Evolutionary conservation across 2,888 invertebrate species (phyloP), one percentile per base, ranked within the genome.

Genomic region (Eudemis profundana): DNA sequence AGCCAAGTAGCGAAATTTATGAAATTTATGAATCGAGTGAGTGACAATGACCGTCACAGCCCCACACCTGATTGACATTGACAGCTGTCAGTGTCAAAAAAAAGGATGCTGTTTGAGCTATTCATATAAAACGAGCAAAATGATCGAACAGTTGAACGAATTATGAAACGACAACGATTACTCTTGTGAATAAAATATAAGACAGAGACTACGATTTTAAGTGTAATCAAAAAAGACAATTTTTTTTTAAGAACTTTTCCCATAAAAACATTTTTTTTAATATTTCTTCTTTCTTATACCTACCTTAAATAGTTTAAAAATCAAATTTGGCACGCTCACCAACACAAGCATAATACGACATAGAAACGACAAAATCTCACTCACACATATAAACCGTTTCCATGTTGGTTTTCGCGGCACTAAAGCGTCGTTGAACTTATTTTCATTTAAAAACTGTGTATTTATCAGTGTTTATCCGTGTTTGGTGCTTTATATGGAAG

Each of bases 331-430:
- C 47, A 67, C 69, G 64, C 60, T 54, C 51, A 69, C 65, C 19
- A 67, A 68, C 62, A 69, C 64, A 69, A 8, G 14, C 15, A 17
- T 46, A 36, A 3, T 19, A 65, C 61, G 27, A 40, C 38, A 56
- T 40, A 74, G 75, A 77, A 67, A 66, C 59, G 68, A 61, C 68
- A 64, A 44, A 36, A 29, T 59, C 57, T 69, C 67, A 70, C 81
- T 75, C 70, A 67, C 66, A 71, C 50, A 72, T 17, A 59, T 19
- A 69, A 69, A 79, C 72, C 70, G 70, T 77, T 75, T 82, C 74
- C 72, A 75, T 78, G 79, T 79, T 72, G 78, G 79, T 87, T 90
- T 90, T 90, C 89, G 90, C 90, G 90, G 89, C 73, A 86, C 80
- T 74, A 70, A 40, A 75, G 78, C 79, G 78, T 84, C 79, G 78